Percentiles rank a stretch among this genome's conserved stretches.
These are phyloP conservation scores for Acipenser oxyrinchus DNA, from an alignment of 2,797 vertebrate genomes.

Conservation along the genomic window DNA sequence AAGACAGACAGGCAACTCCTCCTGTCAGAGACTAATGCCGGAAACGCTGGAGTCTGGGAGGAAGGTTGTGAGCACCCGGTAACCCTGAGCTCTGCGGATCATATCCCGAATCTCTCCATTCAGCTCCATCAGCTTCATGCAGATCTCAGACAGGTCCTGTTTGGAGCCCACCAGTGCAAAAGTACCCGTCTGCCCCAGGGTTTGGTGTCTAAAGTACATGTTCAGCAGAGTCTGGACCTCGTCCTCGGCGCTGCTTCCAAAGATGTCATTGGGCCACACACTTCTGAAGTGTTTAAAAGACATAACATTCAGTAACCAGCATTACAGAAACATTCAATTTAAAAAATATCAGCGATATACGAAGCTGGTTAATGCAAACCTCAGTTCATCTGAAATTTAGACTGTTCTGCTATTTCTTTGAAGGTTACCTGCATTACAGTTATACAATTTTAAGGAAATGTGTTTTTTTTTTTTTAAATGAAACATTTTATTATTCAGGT, in stretches of 20 bases:
- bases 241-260: slow-evolving; percentile 84
- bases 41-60: slow-evolving; percentile 90
- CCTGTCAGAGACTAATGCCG: slow-evolving; percentile 95
- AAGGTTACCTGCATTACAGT: too few species aligned
- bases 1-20: slow-evolving; percentile 54
- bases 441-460: too few species aligned
- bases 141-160: slow-evolving; percentile 88
- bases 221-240: slow-evolving; percentile 97
- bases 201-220: slow-evolving; percentile 95
- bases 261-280: slow-evolving; percentile 90
- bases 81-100: slow-evolving; percentile 90
- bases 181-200: slow-evolving; percentile 91
- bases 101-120: slow-evolving; percentile 96
- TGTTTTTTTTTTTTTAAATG: too few species aligned
- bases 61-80: slow-evolving; percentile 85
- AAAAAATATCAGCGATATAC: too few species aligned
- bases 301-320: too few species aligned
- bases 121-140: slow-evolving; percentile 90
- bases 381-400: neutral
- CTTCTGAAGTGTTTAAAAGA: slow-evolving; percentile 51
- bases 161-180: slow-evolving; percentile 92
- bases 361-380: neutral
- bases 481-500: too few species aligned
- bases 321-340: too few species aligned
- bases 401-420: too few species aligned